Evolutionary conservation across 2,888 invertebrate genomes (phyloP).

Genomic region (Coelinius sp.): DNA sequence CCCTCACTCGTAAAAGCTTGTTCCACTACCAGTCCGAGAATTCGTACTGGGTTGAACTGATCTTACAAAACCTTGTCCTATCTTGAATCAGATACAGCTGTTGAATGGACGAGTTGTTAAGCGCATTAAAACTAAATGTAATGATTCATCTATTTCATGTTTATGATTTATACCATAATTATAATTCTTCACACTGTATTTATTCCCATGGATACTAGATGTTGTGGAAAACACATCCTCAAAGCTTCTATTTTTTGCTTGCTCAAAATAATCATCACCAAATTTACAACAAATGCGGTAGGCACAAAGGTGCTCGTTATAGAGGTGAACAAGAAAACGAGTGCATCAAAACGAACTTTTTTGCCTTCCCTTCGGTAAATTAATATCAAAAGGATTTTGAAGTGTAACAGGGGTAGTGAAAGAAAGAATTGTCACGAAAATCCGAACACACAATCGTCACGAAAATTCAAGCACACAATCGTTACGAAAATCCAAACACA

Average conservation of each 20-base stretch:
- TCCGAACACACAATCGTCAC: too few relatives aligned
- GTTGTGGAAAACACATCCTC: background rate
- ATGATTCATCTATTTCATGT: conserved; percentile 3
- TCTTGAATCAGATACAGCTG: conserved; percentile 20
- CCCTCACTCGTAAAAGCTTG: conserved; percentile 21
- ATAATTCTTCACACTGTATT: background rate
- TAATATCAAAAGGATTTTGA: background rate
- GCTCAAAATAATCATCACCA: background rate
- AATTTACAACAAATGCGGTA: background rate
- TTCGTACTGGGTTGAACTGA: conserved; percentile 8
- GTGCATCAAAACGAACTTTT: conserved; percentile 4
- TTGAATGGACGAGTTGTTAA: conserved; percentile 7
- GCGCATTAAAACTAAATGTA: conserved; percentile 15
- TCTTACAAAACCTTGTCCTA: conserved; percentile 6
- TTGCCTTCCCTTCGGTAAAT: conserved; percentile 8
- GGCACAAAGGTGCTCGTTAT: conserved; percentile 27
- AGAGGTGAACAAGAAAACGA: conserved; percentile 3
- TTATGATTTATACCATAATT: background rate
- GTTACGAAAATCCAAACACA: too few relatives aligned
- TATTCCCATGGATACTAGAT: background rate
- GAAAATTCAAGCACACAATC: too few relatives aligned
- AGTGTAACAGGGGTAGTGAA: too few relatives aligned
- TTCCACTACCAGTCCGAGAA: conserved; percentile 9
- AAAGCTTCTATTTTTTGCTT: background rate
- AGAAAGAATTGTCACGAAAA: too few relatives aligned